Conservation (phyloP, 2,888 invertebrate species). For the Stenoptilia bipunctidactyla region DNA sequence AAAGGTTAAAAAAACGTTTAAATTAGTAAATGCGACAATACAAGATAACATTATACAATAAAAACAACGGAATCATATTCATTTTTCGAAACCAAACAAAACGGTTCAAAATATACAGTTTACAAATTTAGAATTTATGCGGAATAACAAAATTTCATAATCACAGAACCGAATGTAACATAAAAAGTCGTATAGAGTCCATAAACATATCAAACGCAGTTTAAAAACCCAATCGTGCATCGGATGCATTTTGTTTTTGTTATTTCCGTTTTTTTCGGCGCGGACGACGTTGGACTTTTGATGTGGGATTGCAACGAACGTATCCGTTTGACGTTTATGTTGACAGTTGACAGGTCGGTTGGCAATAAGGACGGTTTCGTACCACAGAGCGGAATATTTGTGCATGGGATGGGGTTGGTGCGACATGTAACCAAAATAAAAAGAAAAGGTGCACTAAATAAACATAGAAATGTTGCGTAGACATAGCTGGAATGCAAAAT, state of each 20-base stretch:
- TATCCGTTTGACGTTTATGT: constrained; percentile 29
- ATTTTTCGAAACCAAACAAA: not conserved
- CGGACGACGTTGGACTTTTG: constrained; percentile 67
- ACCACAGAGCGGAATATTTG: constrained; percentile 16
- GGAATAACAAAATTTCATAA: constrained; percentile 27
- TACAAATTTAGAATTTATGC: constrained; percentile 16
- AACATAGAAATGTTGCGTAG: constrained; percentile 32
- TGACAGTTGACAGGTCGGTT: not conserved
- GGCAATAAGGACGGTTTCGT: too few species aligned
- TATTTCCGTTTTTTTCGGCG: constrained; percentile 70
- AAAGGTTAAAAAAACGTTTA: constrained; percentile 14
- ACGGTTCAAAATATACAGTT: constrained; percentile 6
- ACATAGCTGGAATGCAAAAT: too few species aligned
- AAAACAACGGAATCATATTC: not conserved
- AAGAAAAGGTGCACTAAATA: constrained; percentile 70
- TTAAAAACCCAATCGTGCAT: constrained; percentile 6
- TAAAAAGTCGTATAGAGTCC: too few species aligned
- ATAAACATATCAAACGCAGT: too few species aligned
- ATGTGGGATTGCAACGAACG: constrained; percentile 56
- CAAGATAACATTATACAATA: constrained; percentile 17
- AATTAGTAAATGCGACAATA: constrained; percentile 48
- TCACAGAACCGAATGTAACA: constrained; percentile 56
- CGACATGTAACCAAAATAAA: constrained; percentile 69
- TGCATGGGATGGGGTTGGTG: constrained; percentile 62
- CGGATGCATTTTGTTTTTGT: constrained; percentile 14